These are phyloP conservation scores for Cryptoprocta ferox DNA, from an alignment of 2,797 vertebrate genomes.

Conservation along the genomic window DNA sequence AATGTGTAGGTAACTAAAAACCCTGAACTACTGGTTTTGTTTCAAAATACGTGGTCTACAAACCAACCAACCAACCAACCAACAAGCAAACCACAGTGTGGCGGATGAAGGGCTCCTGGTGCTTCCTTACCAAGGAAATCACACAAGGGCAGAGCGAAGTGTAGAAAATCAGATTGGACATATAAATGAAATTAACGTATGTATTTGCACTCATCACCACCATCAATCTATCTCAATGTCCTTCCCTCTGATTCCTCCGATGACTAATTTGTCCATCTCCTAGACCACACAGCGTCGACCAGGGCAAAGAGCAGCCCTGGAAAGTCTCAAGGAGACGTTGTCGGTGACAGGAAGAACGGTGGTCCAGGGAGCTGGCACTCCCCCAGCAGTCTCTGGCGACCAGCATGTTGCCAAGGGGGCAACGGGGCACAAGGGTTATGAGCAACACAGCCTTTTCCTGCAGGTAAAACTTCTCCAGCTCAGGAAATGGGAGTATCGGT, in stretches of 20 bases:
- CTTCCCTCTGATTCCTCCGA: not conserved
- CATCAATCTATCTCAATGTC: rapidly evolving
- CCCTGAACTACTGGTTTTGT: not conserved
- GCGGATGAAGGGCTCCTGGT: not conserved
- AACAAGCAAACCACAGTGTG: not conserved
- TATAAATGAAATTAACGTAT: not conserved
- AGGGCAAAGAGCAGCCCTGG: not conserved
- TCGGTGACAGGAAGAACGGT: not conserved
- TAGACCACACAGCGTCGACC: not conserved
- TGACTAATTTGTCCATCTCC: not conserved
- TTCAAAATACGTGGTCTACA: not conserved
- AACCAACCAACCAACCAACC: not conserved
- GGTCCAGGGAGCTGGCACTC: not conserved
- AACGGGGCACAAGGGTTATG: not conserved
- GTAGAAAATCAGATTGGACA: not conserved
- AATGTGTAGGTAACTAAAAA: not conserved
- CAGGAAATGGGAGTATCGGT: not conserved
- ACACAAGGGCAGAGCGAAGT: not conserved
- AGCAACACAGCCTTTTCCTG: not conserved
- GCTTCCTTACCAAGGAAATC: not conserved
- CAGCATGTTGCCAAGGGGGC: too few species aligned
- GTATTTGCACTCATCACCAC: rapidly evolving
- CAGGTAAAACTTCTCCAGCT: not conserved
- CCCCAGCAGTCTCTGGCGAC: rapidly evolving
- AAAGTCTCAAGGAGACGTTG: not conserved